These are phyloP conservation scores for Liasis olivaceus DNA, from an alignment of 2,797 vertebrate species.

Conservation along the genomic window DNA sequence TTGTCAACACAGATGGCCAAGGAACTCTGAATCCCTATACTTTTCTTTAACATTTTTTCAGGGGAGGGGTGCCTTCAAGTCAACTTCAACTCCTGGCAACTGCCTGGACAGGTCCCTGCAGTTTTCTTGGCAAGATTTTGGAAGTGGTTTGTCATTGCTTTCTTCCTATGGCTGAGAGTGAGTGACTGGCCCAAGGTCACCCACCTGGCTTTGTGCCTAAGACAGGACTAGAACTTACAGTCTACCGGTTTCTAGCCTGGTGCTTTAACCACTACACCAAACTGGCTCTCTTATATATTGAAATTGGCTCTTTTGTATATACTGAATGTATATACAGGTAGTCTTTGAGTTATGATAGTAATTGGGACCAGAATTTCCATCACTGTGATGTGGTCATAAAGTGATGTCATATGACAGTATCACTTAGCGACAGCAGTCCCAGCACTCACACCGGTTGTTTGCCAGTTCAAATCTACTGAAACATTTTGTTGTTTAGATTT, in stretches of 20 bases:
- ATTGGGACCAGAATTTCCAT: neutral
- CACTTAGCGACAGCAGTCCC: neutral
- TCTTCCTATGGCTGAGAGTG: neutral
- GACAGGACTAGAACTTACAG: neutral
- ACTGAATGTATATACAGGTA: neutral
- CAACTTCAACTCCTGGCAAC: neutral
- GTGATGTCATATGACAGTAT: neutral
- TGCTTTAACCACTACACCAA: neutral
- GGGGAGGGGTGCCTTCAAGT: no score
- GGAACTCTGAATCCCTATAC: neutral
- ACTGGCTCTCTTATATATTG: neutral
- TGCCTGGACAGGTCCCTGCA: neutral
- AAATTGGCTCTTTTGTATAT: neutral
- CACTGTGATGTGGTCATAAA: neutral
- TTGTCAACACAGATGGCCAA: neutral
- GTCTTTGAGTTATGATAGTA: neutral
- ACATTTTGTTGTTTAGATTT: neutral
- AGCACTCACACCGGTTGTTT: neutral
- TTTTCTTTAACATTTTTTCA: neutral
- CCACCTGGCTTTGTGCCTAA: neutral
- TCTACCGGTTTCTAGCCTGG: neutral
- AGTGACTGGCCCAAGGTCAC: neutral
- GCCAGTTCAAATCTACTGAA: neutral
- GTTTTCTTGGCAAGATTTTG: neutral
- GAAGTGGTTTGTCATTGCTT: neutral